phyloP scores from a whole-genome alignment of 2,113 vertebrate species.

The Sylvietta virens region DNA sequence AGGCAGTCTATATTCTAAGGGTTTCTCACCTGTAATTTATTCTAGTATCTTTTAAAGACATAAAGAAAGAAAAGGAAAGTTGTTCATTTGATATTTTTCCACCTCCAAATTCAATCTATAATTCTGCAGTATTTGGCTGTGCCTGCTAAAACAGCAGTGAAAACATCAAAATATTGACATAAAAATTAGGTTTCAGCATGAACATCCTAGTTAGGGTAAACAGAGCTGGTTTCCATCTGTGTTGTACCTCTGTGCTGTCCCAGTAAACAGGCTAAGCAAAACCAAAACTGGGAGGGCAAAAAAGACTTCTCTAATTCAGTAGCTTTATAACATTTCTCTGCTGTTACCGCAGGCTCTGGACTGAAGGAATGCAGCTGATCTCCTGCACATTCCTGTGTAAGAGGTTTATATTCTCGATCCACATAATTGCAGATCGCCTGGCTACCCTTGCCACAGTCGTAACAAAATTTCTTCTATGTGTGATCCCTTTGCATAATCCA shows the following conservation, averaged over 20 bases:
- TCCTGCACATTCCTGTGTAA: constrained; percentile 28
- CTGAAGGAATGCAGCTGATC: constrained; percentile 26
- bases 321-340: not conserved
- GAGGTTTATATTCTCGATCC: constrained; percentile 28
- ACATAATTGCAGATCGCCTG: not conserved
- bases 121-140: not conserved
- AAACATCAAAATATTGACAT: constrained; percentile 37
- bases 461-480: constrained; percentile 10
- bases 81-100: not conserved
- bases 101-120: not conserved
- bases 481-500: not conserved
- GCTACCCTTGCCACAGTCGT: not conserved
- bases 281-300: not conserved
- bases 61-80: not conserved
- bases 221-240: not conserved
- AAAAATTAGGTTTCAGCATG: not conserved
- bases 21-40: not conserved
- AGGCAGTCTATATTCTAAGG: not conserved
- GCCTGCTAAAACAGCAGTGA: not conserved
- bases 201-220: not conserved
- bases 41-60: not conserved
- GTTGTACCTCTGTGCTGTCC: not conserved
- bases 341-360: not conserved
- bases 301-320: not conserved
- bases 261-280: not conserved